Conservation (phyloP, 2,113 vertebrate species). For the Bufo bufo region DNA sequence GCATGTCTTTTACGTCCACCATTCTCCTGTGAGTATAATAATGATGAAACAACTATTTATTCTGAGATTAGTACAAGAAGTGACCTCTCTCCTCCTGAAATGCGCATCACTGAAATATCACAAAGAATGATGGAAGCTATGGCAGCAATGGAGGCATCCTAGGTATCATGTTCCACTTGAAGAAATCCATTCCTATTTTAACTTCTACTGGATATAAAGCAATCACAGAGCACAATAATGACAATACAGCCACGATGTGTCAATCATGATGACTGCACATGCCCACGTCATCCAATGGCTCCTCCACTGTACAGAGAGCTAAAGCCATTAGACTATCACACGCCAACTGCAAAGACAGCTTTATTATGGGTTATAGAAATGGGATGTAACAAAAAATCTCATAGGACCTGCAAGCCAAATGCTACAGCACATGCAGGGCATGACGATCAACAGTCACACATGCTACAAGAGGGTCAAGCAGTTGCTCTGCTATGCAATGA, state of each 20-base stretch:
- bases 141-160: neutral
- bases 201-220: neutral
- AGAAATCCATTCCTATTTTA: neutral
- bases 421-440: constrained; percentile 23
- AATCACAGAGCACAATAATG: neutral
- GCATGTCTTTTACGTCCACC: neutral
- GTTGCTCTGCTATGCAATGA: neutral
- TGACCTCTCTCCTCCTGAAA: neutral
- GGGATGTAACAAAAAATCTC: neutral
- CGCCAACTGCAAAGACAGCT: too few species aligned
- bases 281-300: neutral
- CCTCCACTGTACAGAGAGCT: neutral
- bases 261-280: neutral
- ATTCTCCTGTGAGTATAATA: neutral
- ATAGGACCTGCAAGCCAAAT: neutral
- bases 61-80: neutral
- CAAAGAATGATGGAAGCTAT: neutral
- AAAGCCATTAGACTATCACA: neutral
- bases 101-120: neutral
- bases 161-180: neutral
- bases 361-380: neutral
- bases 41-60: neutral
- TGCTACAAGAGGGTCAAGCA: constrained; percentile 15
- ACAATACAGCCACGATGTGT: neutral
- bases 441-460: neutral